Base-by-base conservation (phyloP, 2,797 vertebrate species). In the Labroides dimidiatus region DNA sequence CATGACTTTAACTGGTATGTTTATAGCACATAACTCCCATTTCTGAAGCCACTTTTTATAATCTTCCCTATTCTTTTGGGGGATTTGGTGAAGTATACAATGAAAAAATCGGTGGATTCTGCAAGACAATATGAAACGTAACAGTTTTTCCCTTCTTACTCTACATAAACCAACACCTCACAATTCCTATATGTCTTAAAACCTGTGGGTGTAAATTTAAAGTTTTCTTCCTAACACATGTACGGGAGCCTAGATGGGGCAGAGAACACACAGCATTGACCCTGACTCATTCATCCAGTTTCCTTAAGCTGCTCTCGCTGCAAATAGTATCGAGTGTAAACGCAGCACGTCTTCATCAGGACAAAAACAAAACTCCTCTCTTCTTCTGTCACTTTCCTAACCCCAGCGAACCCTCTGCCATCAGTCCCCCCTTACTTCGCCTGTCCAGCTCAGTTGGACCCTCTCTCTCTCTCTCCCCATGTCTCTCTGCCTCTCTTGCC, bases 311-410 rank as follows among this genome's bases (percentile, higher is more conserved):
- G 19, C 66, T 30, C 19, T 63, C 15, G 2, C 52, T 75, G 44
- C 45, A 60, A 70, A 58, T 10, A 59, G 36, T 67, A 19, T 58
- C 41, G 63, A 1, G 66, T 20, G 63, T 72, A 64, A 74, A 59
- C 30, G 12, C 27, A 48, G 72, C 75, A 64, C 13, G 65, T 87
- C 82, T 89, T 81, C 39, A 87, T 84, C 82, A 41, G 78, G 68
- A 73, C 61, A 57, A 84, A 85, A 88, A 84, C 81, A 78, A 86
- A 92, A 88, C 80, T 82, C 62, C 60, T 84, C 82, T 84, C 80
- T 64, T 44, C 73, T 61, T 74, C 79, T 79, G 81, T 84, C 84
- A 84, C 80, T 86, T 87, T 62, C 64, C 78, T 72, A 79, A 77
- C 78, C 83, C 78, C 65, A 30, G 21, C 24, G 41, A 77, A 61